Conservation (phyloP, 2,888 invertebrate species). For the Linnaemya vulpina region DNA sequence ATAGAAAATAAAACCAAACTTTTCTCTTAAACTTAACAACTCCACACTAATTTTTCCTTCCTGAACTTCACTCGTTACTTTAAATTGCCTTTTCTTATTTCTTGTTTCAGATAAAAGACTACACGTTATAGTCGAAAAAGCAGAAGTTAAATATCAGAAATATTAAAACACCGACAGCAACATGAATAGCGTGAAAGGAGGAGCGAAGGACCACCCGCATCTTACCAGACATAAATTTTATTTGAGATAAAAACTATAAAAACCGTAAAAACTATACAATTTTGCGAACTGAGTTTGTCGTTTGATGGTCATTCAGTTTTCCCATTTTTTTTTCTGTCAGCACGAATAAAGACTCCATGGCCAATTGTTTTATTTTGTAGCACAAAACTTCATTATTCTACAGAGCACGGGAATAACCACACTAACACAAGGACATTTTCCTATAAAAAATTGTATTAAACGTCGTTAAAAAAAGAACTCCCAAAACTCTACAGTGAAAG, state of each 20-base stretch:
- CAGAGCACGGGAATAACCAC: not conserved
- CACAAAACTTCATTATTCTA: conserved; percentile 34
- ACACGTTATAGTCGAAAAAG: conserved; percentile 2
- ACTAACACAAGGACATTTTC: not conserved
- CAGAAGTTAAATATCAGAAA: conserved; percentile 28
- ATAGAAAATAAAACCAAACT: conserved; percentile 15
- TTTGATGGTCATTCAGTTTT: conserved; percentile 11
- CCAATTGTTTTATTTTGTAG: conserved; percentile 54
- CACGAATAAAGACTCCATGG: not conserved
- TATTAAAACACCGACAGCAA: conserved; percentile 31
- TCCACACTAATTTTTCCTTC: not conserved
- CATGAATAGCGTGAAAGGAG: conserved; percentile 51
- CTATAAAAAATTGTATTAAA: not conserved
- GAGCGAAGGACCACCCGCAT: conserved; percentile 56
- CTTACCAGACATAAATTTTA: conserved; percentile 65
- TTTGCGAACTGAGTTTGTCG: conserved; percentile 27
- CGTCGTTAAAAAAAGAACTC: not conserved
- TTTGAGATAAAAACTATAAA: conserved; percentile 69
- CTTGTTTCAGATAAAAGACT: conserved; percentile 32
- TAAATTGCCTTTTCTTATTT: conserved; percentile 10
- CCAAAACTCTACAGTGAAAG: too few species aligned
- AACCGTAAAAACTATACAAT: conserved; percentile 39
- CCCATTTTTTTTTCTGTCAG: not conserved
- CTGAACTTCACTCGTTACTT: conserved; percentile 12
- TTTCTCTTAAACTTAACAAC: not conserved